Conservation (phyloP, 2,113 vertebrate species). For the Pitta sordida region DNA sequence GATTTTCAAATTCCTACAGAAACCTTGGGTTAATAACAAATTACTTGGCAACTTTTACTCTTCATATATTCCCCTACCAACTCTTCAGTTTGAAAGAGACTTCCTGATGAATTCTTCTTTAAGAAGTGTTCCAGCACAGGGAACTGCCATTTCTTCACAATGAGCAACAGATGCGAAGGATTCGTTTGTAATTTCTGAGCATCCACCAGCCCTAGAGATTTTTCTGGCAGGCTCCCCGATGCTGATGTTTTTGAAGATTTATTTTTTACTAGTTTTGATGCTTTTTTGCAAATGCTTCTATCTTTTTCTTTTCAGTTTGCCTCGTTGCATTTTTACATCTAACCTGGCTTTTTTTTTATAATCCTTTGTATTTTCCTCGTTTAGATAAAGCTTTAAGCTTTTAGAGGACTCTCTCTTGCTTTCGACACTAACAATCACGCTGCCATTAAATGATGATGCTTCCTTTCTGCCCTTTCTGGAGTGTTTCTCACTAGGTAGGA, state of each 20-base stretch:
- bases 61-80: neutral
- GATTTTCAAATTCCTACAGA: neutral
- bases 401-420: neutral
- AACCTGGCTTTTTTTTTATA: neutral
- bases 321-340: neutral
- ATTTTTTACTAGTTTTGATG: neutral
- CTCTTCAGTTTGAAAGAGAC: neutral
- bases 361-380: neutral
- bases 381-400: neutral
- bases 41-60: neutral
- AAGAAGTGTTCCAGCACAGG: neutral
- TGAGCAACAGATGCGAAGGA: slow-evolving; percentile 3
- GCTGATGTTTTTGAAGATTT: neutral
- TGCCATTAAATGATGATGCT: neutral
- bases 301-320: neutral
- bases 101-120: neutral
- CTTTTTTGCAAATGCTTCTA: neutral
- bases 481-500: neutral
- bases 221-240: neutral
- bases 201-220: neutral
- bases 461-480: neutral
- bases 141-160: neutral
- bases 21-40: neutral
- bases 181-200: neutral
- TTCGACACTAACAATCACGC: neutral